These are phyloP conservation scores for Aurelia aurita complex sp. Pacific DNA, from an alignment of 30 jellyfish, hydroid and myxozoan genomes.

Conservation along the genomic window DNA sequence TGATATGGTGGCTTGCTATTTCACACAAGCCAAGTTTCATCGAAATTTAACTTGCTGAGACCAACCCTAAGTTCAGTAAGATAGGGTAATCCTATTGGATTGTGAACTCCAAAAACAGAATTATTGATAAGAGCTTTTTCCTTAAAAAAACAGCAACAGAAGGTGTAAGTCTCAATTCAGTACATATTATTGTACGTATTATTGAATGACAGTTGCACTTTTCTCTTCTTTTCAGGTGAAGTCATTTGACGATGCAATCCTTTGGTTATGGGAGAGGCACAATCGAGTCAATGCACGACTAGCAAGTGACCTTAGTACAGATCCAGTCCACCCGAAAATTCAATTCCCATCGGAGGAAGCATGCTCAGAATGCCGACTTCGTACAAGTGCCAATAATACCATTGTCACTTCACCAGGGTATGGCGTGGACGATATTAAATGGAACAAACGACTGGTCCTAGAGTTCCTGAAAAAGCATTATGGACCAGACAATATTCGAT, in stretches of 20 bases:
- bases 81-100: too few species aligned
- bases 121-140: too few species aligned
- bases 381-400: slow-evolving; percentile 54
- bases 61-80: too few species aligned
- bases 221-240: slow-evolving; percentile 19
- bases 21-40: too few species aligned
- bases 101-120: too few species aligned
- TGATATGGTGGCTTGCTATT: too few species aligned
- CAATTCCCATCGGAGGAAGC: slow-evolving; percentile 87
- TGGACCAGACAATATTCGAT: slow-evolving; percentile 92
- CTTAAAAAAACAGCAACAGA: too few species aligned
- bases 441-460: slow-evolving; percentile 79
- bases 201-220: neutral
- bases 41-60: too few species aligned
- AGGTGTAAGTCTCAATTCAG: too few species aligned
- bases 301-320: slow-evolving; percentile 83
- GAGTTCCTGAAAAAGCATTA: slow-evolving; percentile 91
- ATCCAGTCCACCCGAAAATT: slow-evolving; percentile 87
- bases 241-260: slow-evolving; percentile 82
- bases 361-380: slow-evolving; percentile 86
- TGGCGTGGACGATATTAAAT: slow-evolving; percentile 71
- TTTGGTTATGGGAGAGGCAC: slow-evolving; percentile 97
- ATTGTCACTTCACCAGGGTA: slow-evolving; percentile 80
- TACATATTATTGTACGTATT: too few species aligned
- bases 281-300: slow-evolving; percentile 93